These are phyloP conservation scores for Pteria penguin DNA, from an alignment of 2,888 invertebrate genomes.

Conservation along the genomic window DNA sequence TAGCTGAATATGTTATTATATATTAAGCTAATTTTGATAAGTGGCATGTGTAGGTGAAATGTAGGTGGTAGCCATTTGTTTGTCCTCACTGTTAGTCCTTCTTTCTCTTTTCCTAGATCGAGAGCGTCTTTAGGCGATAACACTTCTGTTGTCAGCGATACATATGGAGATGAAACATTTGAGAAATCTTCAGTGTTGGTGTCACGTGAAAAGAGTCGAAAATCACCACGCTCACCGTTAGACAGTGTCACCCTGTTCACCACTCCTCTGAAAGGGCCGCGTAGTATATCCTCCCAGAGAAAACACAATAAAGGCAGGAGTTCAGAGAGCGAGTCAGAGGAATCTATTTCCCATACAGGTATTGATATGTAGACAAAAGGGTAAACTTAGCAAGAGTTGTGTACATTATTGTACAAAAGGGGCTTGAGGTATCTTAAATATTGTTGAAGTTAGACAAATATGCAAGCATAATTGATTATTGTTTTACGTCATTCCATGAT, in stretches of 20 bases:
- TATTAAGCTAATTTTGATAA: no score
- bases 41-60: no score
- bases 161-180: slow-evolving; percentile 68
- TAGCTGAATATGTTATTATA: no score
- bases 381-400: no score
- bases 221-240: slow-evolving; percentile 58
- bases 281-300: slow-evolving; percentile 35
- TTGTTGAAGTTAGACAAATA: no score
- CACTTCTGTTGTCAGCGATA: slow-evolving; percentile 62
- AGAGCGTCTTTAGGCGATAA: slow-evolving; percentile 19
- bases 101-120: slow-evolving; percentile 21
- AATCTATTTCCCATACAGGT: slow-evolving; percentile 74
- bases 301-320: slow-evolving; percentile 56
- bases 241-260: slow-evolving; percentile 50
- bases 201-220: slow-evolving; percentile 54
- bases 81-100: no score
- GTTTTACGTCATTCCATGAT: no score
- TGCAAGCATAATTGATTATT: no score
- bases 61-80: no score
- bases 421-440: no score
- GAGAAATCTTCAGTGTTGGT: slow-evolving; percentile 59
- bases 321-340: slow-evolving; percentile 76
- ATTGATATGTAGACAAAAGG: background rate
- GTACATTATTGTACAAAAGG: no score
- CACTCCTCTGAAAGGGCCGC: slow-evolving; percentile 41